Evolutionary conservation across 2,888 invertebrate genomes (phyloP).

Genomic region (Diaphora mendica): DNA sequence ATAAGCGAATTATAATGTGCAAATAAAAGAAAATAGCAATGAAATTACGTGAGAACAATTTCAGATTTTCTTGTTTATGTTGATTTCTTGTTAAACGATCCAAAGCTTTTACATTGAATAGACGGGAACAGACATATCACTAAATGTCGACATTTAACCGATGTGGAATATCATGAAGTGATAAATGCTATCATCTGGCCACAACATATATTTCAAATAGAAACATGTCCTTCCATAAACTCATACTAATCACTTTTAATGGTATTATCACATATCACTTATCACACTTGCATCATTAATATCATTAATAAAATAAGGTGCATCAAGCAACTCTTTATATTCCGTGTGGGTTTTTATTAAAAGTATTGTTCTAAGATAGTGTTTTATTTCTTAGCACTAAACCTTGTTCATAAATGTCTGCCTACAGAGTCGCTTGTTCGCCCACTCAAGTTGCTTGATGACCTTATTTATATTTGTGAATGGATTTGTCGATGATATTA

Average conservation of each 20-base stretch:
- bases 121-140: not conserved
- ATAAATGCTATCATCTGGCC: not conserved
- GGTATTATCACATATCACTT: not conserved
- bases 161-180: not conserved
- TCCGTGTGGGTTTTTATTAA: constrained; percentile 81
- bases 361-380: constrained; percentile 62
- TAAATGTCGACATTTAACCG: not conserved
- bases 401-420: constrained; percentile 49
- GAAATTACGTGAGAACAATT: not conserved
- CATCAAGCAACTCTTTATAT: constrained; percentile 80
- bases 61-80: not conserved
- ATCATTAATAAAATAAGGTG: constrained; percentile 63
- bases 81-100: too few relatives aligned
- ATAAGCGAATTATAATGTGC: too few relatives aligned
- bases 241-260: not conserved
- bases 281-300: not conserved
- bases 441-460: constrained; percentile 84
- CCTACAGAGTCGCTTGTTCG: constrained; percentile 75
- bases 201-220: not conserved
- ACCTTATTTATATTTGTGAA: constrained; percentile 66
- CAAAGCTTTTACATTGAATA: not conserved
- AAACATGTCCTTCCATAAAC: not conserved
- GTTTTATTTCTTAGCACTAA: constrained; percentile 72
- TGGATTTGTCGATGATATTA: constrained; percentile 49
- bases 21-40: not conserved